Base-by-base conservation (phyloP, 2,888 invertebrate genomes). In the Cryptocephalus primarius region DNA sequence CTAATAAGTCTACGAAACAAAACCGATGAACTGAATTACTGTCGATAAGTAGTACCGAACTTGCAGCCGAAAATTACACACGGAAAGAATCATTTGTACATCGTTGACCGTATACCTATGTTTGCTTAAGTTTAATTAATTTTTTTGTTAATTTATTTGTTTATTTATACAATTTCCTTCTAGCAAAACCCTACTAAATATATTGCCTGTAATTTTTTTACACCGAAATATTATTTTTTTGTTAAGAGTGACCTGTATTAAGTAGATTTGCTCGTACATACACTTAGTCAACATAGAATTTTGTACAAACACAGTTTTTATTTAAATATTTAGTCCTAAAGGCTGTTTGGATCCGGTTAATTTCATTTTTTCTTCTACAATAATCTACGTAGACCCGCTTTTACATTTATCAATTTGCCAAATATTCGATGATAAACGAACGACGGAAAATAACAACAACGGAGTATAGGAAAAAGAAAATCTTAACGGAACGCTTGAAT, bases 41-140 rank as follows among this genome's bases (percentile, higher is more conserved):
- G 22, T 22, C 22, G 6, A 22, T 22, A 22, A 22, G 6, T 22
- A 22, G 22, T 22, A 22, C 22, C 22, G 22, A 22, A 22, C 22
- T 22, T 22, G 22, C 22, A 22, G 22, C 22, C 22, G 22, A 22
- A 22, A 22, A 57, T 57, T 57, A 57, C 59, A 59, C 59, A 55
- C 58, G 56, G 60, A 56, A 46, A 48, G 49, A 48, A 46, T 51
- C 58, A 63, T 60, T 69, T 69, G 68, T 68, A 68, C 68, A 68
- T 66, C 63, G 63, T 66, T 67, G 65, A 67, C 68, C 68, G 68
- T 69, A 69, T 69, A 69, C 69, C 64, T 66, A 66, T 57, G 56
- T 51, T 51, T 57, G 58, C 60, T 64, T 64, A 65, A 64, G 62
- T 56, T 60, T 63, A 65, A 55, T 55, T 59, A 61, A 60, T 64